These are phyloP conservation scores for Rhea pennata DNA, from an alignment of 2,113 vertebrate genomes.

Conservation along the genomic window DNA sequence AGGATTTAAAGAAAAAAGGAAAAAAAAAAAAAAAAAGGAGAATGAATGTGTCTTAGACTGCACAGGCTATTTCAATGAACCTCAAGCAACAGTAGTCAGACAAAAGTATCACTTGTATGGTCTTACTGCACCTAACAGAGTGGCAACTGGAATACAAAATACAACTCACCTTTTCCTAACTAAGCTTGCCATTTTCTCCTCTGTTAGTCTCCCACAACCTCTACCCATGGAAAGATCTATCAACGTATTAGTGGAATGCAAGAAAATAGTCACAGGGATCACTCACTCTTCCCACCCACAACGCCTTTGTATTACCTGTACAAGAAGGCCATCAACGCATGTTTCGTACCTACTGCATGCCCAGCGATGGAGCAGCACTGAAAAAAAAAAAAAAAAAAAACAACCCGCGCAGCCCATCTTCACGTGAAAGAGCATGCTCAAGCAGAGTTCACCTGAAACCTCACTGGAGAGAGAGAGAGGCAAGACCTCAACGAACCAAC, in stretches of 20 bases:
- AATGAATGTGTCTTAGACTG: no score
- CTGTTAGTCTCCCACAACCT: not conserved
- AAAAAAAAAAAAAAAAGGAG: no score
- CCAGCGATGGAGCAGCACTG: not conserved
- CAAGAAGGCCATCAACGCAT: rapidly evolving
- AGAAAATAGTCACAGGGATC: not conserved
- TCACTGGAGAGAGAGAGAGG: not conserved
- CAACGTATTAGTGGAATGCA: not conserved
- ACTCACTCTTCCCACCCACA: not conserved
- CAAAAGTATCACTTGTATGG: not conserved
- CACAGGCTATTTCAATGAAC: no score
- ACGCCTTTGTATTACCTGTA: not conserved
- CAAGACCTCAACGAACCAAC: not conserved
- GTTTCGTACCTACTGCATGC: not conserved
- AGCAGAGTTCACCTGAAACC: not conserved
- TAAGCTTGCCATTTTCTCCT: not conserved
- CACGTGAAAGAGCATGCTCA: not conserved
- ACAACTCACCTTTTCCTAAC: not conserved
- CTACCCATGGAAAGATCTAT: not conserved
- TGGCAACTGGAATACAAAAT: not conserved
- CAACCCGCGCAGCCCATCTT: not conserved
- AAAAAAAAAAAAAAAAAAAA: not conserved
- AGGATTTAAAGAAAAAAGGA: no score
- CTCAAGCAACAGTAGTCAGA: no score
- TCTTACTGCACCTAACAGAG: not conserved